A percentile compares a stretch with the other conserved stretches of the same genome.
These are phyloP conservation scores for Eonycteris spelaea DNA, from an alignment of 2,113 vertebrate species.

Conservation along the genomic window DNA sequence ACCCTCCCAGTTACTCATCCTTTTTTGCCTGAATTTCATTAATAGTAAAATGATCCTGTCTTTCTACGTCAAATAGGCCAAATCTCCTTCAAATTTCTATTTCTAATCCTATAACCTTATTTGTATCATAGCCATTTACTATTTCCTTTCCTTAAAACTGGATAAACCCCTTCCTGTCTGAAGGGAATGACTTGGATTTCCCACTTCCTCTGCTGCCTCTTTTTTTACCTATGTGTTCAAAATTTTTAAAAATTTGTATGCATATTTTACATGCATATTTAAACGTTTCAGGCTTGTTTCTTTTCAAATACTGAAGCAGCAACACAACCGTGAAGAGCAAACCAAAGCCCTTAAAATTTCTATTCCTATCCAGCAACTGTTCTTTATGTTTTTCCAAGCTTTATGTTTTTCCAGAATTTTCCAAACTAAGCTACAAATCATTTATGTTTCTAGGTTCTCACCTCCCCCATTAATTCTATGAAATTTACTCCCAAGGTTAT, in stretches of 20 bases:
- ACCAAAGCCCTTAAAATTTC: neutral
- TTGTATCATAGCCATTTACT: neutral
- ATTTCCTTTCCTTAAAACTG: neutral
- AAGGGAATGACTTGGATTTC: neutral
- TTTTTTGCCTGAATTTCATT: neutral
- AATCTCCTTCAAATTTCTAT: neutral
- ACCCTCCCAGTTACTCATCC: neutral
- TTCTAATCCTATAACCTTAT: neutral
- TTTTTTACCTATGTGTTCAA: neutral
- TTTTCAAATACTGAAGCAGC: neutral
- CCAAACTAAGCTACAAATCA: too few species aligned
- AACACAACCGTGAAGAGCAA: neutral
- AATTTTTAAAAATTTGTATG: neutral
- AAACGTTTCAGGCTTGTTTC: neutral
- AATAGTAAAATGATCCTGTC: neutral
- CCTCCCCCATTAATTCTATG: neutral
- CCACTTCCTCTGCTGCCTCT: neutral
- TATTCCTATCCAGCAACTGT: neutral
- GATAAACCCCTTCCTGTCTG: neutral
- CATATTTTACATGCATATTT: neutral
- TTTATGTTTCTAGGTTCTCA: neutral
- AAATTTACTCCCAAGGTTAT: neutral
- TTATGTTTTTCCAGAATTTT: neutral
- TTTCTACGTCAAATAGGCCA: neutral
- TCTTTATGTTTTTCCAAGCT: too few species aligned